phyloP scores from a whole-genome alignment of 2,113 vertebrate species.

The Hystrix cristata region DNA sequence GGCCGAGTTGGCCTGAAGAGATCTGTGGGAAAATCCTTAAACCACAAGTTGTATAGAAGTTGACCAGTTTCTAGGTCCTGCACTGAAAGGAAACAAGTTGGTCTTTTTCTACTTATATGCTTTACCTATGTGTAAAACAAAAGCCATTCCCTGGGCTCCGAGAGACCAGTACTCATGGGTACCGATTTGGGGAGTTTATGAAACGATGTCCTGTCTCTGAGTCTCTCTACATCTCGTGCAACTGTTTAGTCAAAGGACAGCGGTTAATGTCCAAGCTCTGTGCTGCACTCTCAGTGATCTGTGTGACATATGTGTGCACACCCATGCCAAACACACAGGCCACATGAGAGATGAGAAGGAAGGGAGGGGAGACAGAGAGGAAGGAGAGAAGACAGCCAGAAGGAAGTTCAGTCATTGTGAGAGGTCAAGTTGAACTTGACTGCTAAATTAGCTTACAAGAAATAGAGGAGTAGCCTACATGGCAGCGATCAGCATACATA shows the following conservation, averaged over 20 bases:
- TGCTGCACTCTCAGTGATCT: not conserved
- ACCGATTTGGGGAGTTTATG: not conserved
- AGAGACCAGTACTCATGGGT: not conserved
- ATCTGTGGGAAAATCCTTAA: slow-evolving; percentile 69
- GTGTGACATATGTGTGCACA: too few species aligned
- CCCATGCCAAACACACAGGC: not conserved
- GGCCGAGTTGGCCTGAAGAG: slow-evolving; percentile 61
- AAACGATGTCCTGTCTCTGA: slow-evolving; percentile 25
- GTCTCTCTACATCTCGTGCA: not conserved
- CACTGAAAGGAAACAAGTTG: slow-evolving; percentile 60
- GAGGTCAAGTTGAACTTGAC: not conserved
- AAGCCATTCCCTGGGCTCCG: slow-evolving; percentile 44
- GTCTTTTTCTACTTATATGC: not conserved
- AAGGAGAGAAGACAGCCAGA: not conserved
- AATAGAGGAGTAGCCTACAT: not conserved
- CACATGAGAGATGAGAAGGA: too few species aligned
- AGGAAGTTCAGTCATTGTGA: not conserved
- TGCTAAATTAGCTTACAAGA: not conserved
- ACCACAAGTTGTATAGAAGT: slow-evolving; percentile 20
- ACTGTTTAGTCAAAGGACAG: not conserved
- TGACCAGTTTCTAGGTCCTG: slow-evolving; percentile 55
- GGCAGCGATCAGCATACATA: not conserved
- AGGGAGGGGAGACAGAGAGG: not conserved
- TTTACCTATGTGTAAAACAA: slow-evolving; percentile 59
- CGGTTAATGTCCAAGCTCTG: not conserved